Evolutionary conservation across 2,113 vertebrate species (phyloP).

Genomic region (Sminthopsis crassicaudata): DNA sequence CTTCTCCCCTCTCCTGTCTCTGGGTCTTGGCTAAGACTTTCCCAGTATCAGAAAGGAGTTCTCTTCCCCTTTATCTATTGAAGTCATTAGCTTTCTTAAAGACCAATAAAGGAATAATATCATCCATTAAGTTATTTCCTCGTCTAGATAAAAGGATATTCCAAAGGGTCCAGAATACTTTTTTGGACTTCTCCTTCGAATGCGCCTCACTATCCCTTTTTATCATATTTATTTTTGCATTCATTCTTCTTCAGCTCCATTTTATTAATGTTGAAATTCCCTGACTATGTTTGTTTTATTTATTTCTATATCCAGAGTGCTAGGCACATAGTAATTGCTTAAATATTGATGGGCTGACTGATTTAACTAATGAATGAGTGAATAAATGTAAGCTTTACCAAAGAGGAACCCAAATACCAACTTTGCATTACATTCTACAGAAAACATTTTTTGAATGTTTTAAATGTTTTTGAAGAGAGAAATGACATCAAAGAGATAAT

Average conservation of each 20-base stretch:
- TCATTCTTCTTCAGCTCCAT: background rate
- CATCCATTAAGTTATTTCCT: too few species aligned
- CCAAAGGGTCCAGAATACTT: background rate
- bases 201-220: background rate
- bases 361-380: background rate
- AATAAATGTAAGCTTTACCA: background rate
- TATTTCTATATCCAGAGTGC: background rate
- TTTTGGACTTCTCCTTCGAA: background rate
- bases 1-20: background rate
- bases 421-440: background rate
- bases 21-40: background rate
- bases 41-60: background rate
- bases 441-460: background rate
- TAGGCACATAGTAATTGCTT: background rate
- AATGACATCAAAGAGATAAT: background rate
- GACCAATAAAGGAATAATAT: too few species aligned
- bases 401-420: background rate
- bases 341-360: background rate
- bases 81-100: background rate
- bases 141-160: background rate
- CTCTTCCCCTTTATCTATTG: background rate
- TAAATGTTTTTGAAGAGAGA: background rate
- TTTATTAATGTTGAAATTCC: background rate
- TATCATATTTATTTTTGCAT: background rate
- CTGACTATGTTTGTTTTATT: background rate